These are phyloP conservation scores for Hemiscyllium ocellatum DNA, from an alignment of 2,113 vertebrate genomes.

Conservation along the genomic window DNA sequence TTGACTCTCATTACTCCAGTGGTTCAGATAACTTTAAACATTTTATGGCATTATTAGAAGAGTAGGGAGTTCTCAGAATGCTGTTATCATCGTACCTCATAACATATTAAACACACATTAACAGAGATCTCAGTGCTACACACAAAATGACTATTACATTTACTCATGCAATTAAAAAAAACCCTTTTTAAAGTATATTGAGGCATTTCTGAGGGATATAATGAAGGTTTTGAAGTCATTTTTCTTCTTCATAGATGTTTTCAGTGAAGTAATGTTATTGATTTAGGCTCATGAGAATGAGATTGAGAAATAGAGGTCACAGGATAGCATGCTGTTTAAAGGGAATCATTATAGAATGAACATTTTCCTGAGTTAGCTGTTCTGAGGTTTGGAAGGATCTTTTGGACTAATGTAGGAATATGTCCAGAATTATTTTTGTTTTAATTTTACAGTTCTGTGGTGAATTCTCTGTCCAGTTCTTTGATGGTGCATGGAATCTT, in stretches of 20 bases:
- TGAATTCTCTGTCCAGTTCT: neutral
- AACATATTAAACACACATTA: neutral
- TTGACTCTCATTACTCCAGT: neutral
- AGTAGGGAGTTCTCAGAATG: neutral
- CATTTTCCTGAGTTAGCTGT: neutral
- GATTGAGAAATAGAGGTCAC: neutral
- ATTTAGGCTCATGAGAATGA: neutral
- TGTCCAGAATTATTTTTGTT: too few species aligned
- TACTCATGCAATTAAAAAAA: neutral
- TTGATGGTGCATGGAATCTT: neutral
- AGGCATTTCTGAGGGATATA: neutral
- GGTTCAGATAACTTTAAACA: neutral
- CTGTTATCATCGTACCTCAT: neutral
- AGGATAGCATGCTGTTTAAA: neutral
- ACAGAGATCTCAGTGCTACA: neutral
- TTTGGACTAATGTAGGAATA: neutral
- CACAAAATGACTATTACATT: neutral
- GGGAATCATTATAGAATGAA: neutral
- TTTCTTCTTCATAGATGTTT: neutral
- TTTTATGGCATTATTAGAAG: neutral
- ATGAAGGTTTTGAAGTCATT: neutral
- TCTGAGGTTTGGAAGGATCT: neutral
- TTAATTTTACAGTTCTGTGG: neutral
- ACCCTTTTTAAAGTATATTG: neutral
- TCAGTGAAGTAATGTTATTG: neutral